Base-by-base conservation (phyloP, 2,797 vertebrate species). In the Saxicola maurus region DNA sequence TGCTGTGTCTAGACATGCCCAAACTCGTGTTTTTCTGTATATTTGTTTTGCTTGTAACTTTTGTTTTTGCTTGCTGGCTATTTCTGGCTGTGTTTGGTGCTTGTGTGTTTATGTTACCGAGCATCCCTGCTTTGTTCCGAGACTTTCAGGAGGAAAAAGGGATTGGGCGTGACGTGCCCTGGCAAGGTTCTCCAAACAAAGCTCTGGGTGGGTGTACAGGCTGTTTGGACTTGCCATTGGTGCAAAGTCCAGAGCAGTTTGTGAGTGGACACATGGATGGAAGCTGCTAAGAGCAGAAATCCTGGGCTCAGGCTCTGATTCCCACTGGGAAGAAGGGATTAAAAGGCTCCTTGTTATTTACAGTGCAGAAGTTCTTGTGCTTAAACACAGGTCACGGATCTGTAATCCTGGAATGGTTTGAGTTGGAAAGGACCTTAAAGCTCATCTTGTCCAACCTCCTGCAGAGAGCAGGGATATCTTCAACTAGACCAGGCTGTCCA, bases 181-280 rank as follows among this genome's bases (percentile, higher is more conserved):
- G 77, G 65, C 71, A 94, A 88, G 5, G 59, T 89, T 94, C 87
- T 80, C 73, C 64, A 86, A 87, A 94, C 93, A 94, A 91, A 92
- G 72, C 6, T 0, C 28, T 30, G 84, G 86, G 87, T 89, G 88
- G 82, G 61, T 62, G 84, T 28, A 59, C 30, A 28, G 73, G 42
- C 84, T 93, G 91, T 72, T 95, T 61, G 66, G 83, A 46, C 86
- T 87, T 52, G 83, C 78, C 69, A 33, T 82, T 17, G 76, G 62
- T 62, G 62, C 33, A 12, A 46, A 68, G 35, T 14, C 0, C 6
- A 42, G 74, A 68, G 66, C 80, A 40, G 13, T 84, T 21, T 33
- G 38, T 52, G 20, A 51, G 30, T 9, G 62, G 66, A 30, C 48
- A 68, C 24, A 0, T 0, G n/a, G 57, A 46, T 78, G 3, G 8